Conservation (phyloP, 2,797 vertebrate genomes). For the Scyliorhinus canicula region DNA sequence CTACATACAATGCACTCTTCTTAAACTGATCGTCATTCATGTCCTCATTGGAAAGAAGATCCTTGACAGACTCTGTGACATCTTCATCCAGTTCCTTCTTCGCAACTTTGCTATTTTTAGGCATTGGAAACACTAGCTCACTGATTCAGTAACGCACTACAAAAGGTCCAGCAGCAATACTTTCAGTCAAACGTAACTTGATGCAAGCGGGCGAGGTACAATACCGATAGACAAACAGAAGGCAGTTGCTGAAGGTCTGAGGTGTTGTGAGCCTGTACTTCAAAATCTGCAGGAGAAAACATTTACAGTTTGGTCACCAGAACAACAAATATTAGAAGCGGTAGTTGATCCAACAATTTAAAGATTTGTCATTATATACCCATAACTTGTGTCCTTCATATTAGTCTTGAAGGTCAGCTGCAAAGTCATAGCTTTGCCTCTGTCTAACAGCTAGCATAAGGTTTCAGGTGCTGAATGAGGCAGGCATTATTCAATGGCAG, state of each 20-base stretch:
- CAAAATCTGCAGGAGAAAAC: conserved; percentile 29
- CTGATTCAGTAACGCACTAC: not conserved
- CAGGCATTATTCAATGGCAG: not conserved
- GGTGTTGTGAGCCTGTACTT: conserved; percentile 1
- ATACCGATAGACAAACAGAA: not conserved
- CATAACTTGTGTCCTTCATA: not conserved
- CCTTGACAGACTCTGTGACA: conserved; percentile 89
- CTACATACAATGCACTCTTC: conserved; percentile 81
- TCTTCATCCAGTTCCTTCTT: conserved; percentile 95
- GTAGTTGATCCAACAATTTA: not conserved
- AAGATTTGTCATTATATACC: not conserved
- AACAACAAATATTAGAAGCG: not conserved
- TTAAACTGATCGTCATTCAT: conserved; percentile 84
- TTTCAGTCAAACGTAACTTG: conserved; percentile 39
- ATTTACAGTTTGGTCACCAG: conserved; percentile 13
- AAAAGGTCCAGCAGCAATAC: conserved; percentile 6
- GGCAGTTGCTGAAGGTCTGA: conserved; percentile 19
- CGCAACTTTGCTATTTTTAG: conserved; percentile 92
- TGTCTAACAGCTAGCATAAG: not conserved
- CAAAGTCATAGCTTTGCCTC: conserved; percentile 29
- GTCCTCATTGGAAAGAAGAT: conserved; percentile 95
- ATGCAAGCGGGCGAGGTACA: conserved; percentile 29
- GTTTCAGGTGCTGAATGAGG: not conserved
- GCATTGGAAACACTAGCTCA: conserved; percentile 69
- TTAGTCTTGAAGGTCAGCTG: conserved; percentile 32